phyloP scores from a whole-genome alignment of 2,113 vertebrate species.

The Tricholaema leucomelas region DNA sequence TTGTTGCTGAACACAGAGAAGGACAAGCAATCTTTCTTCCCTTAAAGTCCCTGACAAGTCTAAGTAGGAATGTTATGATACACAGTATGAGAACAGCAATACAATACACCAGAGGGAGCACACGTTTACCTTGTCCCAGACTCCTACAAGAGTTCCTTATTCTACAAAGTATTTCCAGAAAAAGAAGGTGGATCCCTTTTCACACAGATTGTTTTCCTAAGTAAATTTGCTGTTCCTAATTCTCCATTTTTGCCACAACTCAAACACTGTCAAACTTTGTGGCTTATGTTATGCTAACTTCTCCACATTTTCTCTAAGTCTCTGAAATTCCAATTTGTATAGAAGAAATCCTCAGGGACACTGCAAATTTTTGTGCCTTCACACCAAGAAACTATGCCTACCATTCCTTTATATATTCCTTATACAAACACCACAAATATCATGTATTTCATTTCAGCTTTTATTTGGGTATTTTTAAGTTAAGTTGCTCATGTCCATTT shows the following conservation, averaged over 20 bases:
- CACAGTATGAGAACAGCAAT: background rate
- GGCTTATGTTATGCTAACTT: background rate
- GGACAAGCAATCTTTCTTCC: background rate
- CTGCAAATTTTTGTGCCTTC: background rate
- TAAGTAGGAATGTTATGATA: background rate
- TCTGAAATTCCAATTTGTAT: background rate
- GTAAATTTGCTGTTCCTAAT: background rate
- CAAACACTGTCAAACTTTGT: background rate
- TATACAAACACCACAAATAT: conserved; percentile 25
- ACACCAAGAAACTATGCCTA: background rate
- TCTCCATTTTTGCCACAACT: background rate
- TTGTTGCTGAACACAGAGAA: background rate
- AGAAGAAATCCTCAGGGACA: background rate
- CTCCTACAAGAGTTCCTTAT: background rate
- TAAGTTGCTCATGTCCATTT: conserved; percentile 64
- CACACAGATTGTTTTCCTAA: background rate
- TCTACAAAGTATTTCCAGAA: background rate
- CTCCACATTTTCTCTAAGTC: background rate
- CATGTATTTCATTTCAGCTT: conserved; percentile 14
- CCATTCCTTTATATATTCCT: background rate
- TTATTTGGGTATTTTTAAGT: conserved; percentile 55
- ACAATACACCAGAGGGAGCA: background rate
- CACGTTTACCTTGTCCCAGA: background rate
- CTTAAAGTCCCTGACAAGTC: background rate
- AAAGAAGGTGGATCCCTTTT: background rate